Percentiles rank a stretch among this genome's conserved stretches.
These are phyloP conservation scores for Odontomyia ornata DNA, from an alignment of 2,888 invertebrate species.

Conservation along the genomic window DNA sequence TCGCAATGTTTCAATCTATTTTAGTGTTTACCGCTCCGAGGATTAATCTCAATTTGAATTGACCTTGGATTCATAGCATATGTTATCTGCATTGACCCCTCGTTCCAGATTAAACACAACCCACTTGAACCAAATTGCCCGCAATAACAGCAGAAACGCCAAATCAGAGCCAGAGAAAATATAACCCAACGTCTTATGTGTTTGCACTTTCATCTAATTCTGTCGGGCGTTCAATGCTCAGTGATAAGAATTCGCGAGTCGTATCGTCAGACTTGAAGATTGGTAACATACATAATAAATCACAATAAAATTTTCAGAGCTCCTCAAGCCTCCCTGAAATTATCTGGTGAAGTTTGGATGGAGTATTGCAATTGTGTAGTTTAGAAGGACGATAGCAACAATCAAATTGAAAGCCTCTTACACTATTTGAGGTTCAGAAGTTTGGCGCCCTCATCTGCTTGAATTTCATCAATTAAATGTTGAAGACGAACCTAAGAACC, in stretches of 20 bases:
- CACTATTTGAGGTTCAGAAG: neutral
- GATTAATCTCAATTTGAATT: slow-evolving; percentile 43
- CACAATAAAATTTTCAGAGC: slow-evolving; percentile 6
- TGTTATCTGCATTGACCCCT: slow-evolving; percentile 41
- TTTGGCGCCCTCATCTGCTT: slow-evolving; percentile 15
- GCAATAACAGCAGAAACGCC: slow-evolving; percentile 10
- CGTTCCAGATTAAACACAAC: slow-evolving; percentile 8
- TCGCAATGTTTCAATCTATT: slow-evolving; percentile 26
- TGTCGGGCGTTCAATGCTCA: neutral
- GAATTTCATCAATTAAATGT: neutral
- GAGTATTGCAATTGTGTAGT: slow-evolving; percentile 12
- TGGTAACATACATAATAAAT: slow-evolving; percentile 25
- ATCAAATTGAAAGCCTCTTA: slow-evolving; percentile 11
- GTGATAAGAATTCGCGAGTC: neutral
- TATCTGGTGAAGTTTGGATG: neutral
- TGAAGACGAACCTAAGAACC: neutral
- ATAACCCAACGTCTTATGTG: neutral
- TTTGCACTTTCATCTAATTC: slow-evolving; percentile 41
- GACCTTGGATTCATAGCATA: slow-evolving; percentile 41
- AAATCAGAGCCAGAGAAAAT: neutral
- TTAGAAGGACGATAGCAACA: neutral
- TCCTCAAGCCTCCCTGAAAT: neutral
- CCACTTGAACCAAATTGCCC: slow-evolving; percentile 12
- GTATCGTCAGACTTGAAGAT: neutral
- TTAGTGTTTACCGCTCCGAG: neutral